These are phyloP conservation scores for Scolopax bukidnonensis DNA, from an alignment of 2,797 vertebrate species.

Conservation along the genomic window DNA sequence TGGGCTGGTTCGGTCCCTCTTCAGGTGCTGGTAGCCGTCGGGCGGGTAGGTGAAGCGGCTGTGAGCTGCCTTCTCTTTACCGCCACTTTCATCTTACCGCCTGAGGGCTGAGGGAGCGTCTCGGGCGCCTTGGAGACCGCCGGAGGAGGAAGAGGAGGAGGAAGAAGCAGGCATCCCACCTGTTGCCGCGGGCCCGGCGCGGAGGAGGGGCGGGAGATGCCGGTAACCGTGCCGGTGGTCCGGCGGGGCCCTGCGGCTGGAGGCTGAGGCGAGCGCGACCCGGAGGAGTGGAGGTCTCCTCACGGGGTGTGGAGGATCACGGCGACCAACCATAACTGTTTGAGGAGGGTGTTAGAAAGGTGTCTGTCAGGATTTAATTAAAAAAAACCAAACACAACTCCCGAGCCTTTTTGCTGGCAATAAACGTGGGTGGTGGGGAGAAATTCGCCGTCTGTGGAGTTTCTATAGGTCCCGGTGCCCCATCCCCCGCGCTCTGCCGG, in stretches of 20 bases:
- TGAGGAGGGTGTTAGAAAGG: not conserved
- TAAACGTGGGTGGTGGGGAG: not conserved
- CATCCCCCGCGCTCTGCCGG: accelerated
- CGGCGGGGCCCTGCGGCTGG: not conserved
- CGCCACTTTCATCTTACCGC: no score
- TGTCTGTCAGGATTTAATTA: not conserved
- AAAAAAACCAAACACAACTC: not conserved
- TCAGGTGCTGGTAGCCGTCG: no score
- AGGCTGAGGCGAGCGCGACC: not conserved
- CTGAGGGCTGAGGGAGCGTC: not conserved
- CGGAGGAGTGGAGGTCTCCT: not conserved
- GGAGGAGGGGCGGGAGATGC: not conserved
- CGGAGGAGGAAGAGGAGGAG: not conserved
- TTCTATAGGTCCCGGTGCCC: accelerated
- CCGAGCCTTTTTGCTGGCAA: not conserved
- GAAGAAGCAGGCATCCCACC: not conserved
- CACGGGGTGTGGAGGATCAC: accelerated
- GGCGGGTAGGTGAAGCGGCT: no score
- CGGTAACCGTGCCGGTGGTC: not conserved
- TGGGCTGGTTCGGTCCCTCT: not conserved
- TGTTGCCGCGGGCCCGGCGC: not conserved
- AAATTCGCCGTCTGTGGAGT: no score
- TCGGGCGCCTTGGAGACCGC: not conserved
- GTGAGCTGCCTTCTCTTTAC: no score
- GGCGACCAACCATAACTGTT: no score